These are phyloP conservation scores for Ceryle rudis DNA, from an alignment of 2,797 vertebrate species.

Conservation along the genomic window DNA sequence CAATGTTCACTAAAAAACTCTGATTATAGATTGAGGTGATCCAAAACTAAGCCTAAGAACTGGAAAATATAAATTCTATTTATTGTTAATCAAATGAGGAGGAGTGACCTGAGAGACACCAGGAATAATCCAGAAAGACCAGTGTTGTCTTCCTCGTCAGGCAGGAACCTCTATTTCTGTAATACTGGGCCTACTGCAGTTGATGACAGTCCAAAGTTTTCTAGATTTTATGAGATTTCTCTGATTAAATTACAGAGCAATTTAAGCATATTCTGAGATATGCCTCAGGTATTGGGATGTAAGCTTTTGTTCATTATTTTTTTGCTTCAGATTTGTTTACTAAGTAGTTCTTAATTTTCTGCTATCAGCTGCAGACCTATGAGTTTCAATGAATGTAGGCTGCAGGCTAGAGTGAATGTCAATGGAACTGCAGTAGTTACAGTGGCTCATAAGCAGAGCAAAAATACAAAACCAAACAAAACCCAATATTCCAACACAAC, in stretches of 20 bases:
- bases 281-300: not conserved
- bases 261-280: not conserved
- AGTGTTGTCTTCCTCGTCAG: not conserved
- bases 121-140: not conserved
- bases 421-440: not conserved
- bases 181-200: not conserved
- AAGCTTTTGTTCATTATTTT: not conserved
- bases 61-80: not conserved
- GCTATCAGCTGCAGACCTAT: fast-evolving
- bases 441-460: not conserved
- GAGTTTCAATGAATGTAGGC: not conserved
- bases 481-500: not conserved
- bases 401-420: not conserved
- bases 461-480: not conserved
- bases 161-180: not conserved
- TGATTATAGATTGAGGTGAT: fast-evolving
- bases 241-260: not conserved
- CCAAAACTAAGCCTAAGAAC: not conserved
- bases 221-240: not conserved
- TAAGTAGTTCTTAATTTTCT: not conserved
- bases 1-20: not conserved
- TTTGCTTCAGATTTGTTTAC: not conserved
- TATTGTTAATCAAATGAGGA: not conserved
- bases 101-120: not conserved
- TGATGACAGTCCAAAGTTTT: not conserved